Percentiles rank a stretch among this genome's conserved stretches.
These are phyloP conservation scores for Hydropsyche betteni DNA, from an alignment of 2,888 invertebrate species.

Conservation along the genomic window DNA sequence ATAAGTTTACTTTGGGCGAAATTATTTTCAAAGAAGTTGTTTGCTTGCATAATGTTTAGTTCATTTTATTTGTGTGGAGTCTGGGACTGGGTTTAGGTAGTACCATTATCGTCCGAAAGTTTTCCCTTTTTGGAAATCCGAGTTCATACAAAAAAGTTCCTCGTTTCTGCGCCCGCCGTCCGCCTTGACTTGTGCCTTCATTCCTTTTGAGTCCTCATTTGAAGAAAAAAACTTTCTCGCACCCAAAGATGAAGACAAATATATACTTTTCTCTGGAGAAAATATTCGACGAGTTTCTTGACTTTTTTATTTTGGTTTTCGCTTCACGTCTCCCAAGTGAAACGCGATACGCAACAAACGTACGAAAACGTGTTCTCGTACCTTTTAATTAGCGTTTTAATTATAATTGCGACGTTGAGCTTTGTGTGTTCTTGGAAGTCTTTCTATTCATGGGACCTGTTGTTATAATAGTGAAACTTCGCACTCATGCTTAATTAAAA, in stretches of 20 bases:
- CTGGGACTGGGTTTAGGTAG: constrained; percentile 1
- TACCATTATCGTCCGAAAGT: constrained; percentile 34
- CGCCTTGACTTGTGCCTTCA: constrained; percentile 22
- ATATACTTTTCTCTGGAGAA: constrained; percentile 17
- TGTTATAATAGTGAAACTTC: too few species aligned
- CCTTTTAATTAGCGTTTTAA: background rate
- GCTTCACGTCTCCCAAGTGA: background rate
- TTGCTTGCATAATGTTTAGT: constrained; percentile 23
- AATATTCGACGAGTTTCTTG: background rate
- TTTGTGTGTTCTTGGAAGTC: background rate
- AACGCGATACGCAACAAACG: background rate
- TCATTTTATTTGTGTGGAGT: constrained; percentile 21
- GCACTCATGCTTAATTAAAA: too few species aligned
- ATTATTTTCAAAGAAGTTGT: constrained; percentile 7
- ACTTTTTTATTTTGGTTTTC: too few species aligned
- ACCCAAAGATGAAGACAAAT: constrained; percentile 32
- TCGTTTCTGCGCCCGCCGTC: too few species aligned
- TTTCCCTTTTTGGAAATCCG: constrained; percentile 6
- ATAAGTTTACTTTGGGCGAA: too few species aligned
- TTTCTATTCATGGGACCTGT: background rate
- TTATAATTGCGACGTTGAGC: background rate
- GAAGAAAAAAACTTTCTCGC: constrained; percentile 11
- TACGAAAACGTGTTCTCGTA: too few species aligned
- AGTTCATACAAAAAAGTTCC: constrained; percentile 36
- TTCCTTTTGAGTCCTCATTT: constrained; percentile 33